Evolutionary conservation across 2,113 vertebrate genomes (phyloP), one percentile per base, ranked within the genome.

Genomic region (Serinus canaria): DNA sequence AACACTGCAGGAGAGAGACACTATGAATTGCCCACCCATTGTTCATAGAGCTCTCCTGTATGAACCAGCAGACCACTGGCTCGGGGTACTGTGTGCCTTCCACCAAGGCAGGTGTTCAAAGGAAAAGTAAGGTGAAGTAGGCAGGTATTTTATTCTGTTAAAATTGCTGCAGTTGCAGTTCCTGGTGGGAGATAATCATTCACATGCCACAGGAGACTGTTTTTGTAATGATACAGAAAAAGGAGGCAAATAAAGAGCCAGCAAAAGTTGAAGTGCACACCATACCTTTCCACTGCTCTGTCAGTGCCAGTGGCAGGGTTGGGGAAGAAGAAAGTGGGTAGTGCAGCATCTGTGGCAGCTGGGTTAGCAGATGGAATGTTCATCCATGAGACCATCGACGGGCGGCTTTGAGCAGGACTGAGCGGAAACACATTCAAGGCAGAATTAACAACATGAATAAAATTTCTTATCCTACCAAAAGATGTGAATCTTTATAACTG

Each of bases 331-430:
- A 96, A 97, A 22, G 90, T 13, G 3, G 97, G 30, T 7, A 88
- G 78, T 19, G 95, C 78, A 44, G 94, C 53, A 30, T 92, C 92
- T 11, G 95, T 63, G 20, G 75, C 82, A 37, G 87, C 82, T 6
- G 75, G 49, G 78, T 66, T 95, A 6, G 94, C 53, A 23, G 96
- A 67, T 0, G 97, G 98, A 8, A 60, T 67, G 44, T 98, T 98
- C 87, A 98, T 97, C 98, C 98, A 98, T 0, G 98, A 97, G 28
- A 98, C 98, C 97, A 98, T 98, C 0, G 98, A 95, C 0, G 98
- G 49, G 17, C 94, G 98, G 77, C 86, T 92, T 53, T 98, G 97
- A 59, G 95, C 92, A 39, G 98, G 83, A 62, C 97, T 98, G 79
- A 93, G 79, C 39, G 28, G 87, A 91, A 94, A 77, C 43, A 73